Evolutionary conservation across 2,888 invertebrate genomes (phyloP), one percentile per base, ranked within the genome.

Genomic region (Calameuta pallipes): DNA sequence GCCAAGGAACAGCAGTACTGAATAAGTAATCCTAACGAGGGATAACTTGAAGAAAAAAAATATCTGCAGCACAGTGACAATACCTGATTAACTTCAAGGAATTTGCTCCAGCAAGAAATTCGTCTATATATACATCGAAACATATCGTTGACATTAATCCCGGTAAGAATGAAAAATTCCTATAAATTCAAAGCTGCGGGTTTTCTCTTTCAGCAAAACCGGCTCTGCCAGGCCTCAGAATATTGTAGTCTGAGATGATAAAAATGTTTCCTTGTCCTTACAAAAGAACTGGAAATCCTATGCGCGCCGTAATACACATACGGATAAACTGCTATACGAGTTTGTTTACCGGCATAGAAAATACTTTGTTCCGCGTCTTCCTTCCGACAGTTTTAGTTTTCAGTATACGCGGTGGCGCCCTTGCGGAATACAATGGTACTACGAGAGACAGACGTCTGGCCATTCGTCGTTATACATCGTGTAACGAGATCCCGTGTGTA

Each of bases 401-500:
- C 31, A 71, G 71, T 31, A 23, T 23, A 56, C 71, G 71, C 13
- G 3, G 71, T 71, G 71, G 34, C 71, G 15, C 13, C 34, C 71
- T 31, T 71, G 34, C 33, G 71, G 71, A 71, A 34, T 71, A 71
- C 71, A 71, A 71, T 71, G 71, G 31, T 33, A 56, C 56, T 23
- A 34, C 71, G 71, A 35, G 37, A 4, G 13, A 36, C 12, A 31
- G 71, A 34, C 31, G 13, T 23, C 71, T 75, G 68, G 76, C 33
- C 69, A n/a, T 73, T 56, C 77, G 77, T 77, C 69, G 23, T 37
- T 37, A 68, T 76, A 76, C 56, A 23, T 23, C 56, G 56, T 56
- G 56, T 56, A 56, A 56, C 56, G 56, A 23, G 56, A 56, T 23
- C 56, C 23, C 70, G 75, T 77, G 33, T 33, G 81, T 77, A 81